Conservation (phyloP, 2,113 vertebrate genomes). For the Cairina moschata region DNA sequence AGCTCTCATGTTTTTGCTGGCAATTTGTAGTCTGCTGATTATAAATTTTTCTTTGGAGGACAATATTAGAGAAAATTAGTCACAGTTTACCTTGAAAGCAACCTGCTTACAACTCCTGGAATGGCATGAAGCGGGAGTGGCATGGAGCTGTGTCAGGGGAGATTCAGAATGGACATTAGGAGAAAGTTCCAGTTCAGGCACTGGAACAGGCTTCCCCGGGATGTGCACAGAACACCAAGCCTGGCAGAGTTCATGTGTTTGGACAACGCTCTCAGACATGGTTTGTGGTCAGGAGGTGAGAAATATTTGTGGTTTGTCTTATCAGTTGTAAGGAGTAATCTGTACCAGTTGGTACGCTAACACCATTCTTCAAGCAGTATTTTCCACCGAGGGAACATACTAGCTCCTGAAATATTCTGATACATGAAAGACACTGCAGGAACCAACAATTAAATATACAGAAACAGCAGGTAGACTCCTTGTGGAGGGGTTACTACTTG, state of each 20-base stretch:
- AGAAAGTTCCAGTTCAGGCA: neutral
- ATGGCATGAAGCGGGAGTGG: neutral
- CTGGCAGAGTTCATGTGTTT: neutral
- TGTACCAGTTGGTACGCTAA: neutral
- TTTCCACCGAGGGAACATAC: neutral
- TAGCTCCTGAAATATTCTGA: neutral
- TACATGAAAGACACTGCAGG: neutral
- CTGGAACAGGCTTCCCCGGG: neutral
- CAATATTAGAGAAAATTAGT: neutral
- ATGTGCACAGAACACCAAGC: neutral
- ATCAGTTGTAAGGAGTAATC: neutral
- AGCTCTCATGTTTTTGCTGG: neutral
- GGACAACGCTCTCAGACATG: neutral
- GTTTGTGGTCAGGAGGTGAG: neutral
- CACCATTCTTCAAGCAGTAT: neutral
- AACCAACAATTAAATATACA: neutral
- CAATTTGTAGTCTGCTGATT: neutral
- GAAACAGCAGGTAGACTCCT: neutral
- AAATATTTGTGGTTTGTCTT: neutral
- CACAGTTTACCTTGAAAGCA: neutral
- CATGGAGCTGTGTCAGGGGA: neutral
- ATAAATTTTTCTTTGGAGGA: slow-evolving; percentile 6
- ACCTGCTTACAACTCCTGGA: neutral
- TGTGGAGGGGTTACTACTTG: neutral
- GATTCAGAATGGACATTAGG: neutral